Conservation (phyloP, 2,888 invertebrate genomes). For the Slavum lentiscoides region DNA sequence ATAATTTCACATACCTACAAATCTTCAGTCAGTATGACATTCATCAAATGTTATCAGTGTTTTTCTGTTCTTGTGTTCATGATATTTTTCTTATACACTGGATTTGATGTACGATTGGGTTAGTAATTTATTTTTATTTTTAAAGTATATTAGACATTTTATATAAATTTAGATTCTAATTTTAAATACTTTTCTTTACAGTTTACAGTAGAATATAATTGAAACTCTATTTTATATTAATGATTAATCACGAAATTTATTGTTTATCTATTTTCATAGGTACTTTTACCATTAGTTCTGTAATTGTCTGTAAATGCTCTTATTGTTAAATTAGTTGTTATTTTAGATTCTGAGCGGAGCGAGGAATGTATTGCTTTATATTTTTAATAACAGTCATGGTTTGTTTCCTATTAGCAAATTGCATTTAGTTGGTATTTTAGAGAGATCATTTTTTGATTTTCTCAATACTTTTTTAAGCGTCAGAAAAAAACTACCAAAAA, state of each 20-base stretch:
- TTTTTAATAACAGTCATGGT: too few relatives aligned
- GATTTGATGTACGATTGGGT: background rate
- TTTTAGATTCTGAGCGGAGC: too few relatives aligned
- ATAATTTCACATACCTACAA: background rate
- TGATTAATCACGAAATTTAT: background rate
- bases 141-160: background rate
- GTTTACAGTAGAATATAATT: background rate
- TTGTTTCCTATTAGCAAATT: too few relatives aligned
- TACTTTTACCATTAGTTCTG: background rate
- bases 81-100: background rate
- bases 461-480: too few relatives aligned
- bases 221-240: background rate
- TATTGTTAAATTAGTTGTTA: too few relatives aligned
- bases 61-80: background rate
- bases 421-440: too few relatives aligned
- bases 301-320: background rate
- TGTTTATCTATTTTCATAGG: background rate
- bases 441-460: too few relatives aligned
- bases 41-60: slow-evolving; percentile 12
- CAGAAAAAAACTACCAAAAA: too few relatives aligned
- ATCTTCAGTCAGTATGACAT: slow-evolving; percentile 11
- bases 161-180: background rate
- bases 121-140: slow-evolving; percentile 10
- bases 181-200: too few relatives aligned
- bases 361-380: too few relatives aligned